Base-by-base conservation (phyloP, 2,797 vertebrate species). In the Pangasius djambal region DNA sequence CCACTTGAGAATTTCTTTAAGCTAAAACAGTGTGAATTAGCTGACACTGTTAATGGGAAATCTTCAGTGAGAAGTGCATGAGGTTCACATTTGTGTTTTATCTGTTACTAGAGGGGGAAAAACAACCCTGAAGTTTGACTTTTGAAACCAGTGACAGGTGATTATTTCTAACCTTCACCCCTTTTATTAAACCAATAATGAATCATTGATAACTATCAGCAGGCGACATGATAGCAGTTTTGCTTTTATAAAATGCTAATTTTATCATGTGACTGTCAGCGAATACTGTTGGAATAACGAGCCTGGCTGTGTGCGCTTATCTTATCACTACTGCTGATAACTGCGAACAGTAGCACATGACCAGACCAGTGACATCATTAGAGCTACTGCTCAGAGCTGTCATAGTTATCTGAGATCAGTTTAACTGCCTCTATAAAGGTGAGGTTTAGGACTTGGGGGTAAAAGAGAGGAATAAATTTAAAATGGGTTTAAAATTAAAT, bases 311-410 rank as follows among this genome's bases (percentile, higher is more conserved):
- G 57, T 61, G 67, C 3, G 28, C 57, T 69, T 79, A 59, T 82
- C 85, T 89, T 89, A 83, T 87, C 85, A 75, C 52, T 31, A 70
- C 4, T 10, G 3, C 79, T 65, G 85, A 83, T 89, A 89, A 89
- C 2, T 16, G 57, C 15, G 44, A 48, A 63, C 74, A 89, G 74
- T 12, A 86, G 74, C 74, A 86, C 50, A 79, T 89, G 85, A 75
- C 55, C 59, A 59, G 9, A 22, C 1, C 59, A 85, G 13, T 37
- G n/a, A 74, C 44, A 31, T 59, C 18, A 83, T 52, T 25, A 55
- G 1, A 75, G 7, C 12, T 22, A 74, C 77, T 74, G 44, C 15
- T n/a, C 50, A 86, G 31, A 70, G 28, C 70, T 37, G 31, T 40
- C 22, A n/a, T 3, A 16, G 40, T 74, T 50, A 63, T 20, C 31